Conservation (phyloP, 2,797 vertebrate species). For the Mustela erminea region DNA sequence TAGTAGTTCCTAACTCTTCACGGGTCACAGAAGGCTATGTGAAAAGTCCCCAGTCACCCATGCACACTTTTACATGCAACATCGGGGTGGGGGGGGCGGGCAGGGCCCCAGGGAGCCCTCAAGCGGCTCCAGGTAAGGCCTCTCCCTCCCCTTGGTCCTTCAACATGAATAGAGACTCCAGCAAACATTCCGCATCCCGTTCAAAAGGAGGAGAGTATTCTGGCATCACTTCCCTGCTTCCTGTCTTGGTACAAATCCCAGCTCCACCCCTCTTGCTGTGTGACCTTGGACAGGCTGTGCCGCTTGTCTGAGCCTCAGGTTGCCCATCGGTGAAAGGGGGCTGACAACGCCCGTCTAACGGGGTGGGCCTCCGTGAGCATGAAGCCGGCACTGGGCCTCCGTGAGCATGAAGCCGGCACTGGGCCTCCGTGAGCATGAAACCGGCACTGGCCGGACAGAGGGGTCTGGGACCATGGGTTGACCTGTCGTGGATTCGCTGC, state of each 20-base stretch:
- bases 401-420: not conserved
- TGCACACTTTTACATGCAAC: not conserved
- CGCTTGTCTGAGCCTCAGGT: not conserved
- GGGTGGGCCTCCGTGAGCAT: not conserved
- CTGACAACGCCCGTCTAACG: not conserved
- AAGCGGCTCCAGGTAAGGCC: not conserved
- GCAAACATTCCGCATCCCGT: not conserved
- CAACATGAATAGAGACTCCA: not conserved
- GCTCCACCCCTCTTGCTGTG: not conserved
- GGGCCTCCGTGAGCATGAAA: not conserved
- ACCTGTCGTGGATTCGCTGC: rapidly evolving
- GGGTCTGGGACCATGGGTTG: not conserved
- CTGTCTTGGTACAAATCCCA: not conserved
- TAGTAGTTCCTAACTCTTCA: not conserved
- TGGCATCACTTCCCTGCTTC: not conserved
- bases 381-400: not conserved
- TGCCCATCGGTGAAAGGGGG: not conserved
- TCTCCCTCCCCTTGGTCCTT: not conserved
- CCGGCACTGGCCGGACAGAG: not conserved
- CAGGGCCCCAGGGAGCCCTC: not conserved
- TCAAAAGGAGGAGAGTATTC: not conserved
- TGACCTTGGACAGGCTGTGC: not conserved
- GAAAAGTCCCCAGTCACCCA: not conserved
- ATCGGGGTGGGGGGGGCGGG: not conserved
- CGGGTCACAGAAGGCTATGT: not conserved